A percentile compares a stretch with the other conserved stretches of the same genome.
These are phyloP conservation scores for Riptortus pedestris DNA, from an alignment of 1,140 invertebrate genomes.

Conservation along the genomic window DNA sequence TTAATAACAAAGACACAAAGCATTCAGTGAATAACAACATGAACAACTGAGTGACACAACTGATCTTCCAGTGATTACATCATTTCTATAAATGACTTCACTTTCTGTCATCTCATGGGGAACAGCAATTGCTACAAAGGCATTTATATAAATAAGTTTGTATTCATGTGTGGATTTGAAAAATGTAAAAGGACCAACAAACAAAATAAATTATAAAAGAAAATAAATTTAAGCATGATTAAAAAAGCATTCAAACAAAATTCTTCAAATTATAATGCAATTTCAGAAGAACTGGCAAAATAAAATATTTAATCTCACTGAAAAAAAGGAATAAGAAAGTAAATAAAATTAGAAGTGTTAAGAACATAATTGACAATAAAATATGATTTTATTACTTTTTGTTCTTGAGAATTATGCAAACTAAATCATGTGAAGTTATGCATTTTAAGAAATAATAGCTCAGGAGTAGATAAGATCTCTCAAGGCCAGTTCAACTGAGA, in stretches of 20 bases:
- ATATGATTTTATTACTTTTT: too few species aligned
- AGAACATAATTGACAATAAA: too few species aligned
- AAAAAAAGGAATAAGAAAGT: not conserved
- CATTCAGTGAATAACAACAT: not conserved
- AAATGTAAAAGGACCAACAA: not conserved
- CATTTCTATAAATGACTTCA: not conserved
- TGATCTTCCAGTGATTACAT: not conserved
- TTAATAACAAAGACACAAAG: too few species aligned
- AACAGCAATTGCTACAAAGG: not conserved
- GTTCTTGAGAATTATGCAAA: too few species aligned
- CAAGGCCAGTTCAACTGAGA: constrained; percentile 14
- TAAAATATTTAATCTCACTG: not conserved
- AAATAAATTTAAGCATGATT: too few species aligned
- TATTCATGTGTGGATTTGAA: not conserved
- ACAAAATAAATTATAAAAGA: too few species aligned
- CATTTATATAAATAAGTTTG: not conserved
- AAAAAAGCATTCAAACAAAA: not conserved
- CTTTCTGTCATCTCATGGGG: too few species aligned
- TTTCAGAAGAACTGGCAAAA: not conserved
- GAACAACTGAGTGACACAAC: not conserved
- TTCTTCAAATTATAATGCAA: not conserved
- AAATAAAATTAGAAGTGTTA: too few species aligned
- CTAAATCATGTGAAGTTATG: too few species aligned
- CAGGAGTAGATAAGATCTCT: too few species aligned
- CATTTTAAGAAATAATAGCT: too few species aligned